Percentiles rank a stretch among this genome's conserved stretches.
Evolutionary conservation across 2,888 invertebrate genomes (phyloP).

Genomic region (Aspidiotus destructor): DNA sequence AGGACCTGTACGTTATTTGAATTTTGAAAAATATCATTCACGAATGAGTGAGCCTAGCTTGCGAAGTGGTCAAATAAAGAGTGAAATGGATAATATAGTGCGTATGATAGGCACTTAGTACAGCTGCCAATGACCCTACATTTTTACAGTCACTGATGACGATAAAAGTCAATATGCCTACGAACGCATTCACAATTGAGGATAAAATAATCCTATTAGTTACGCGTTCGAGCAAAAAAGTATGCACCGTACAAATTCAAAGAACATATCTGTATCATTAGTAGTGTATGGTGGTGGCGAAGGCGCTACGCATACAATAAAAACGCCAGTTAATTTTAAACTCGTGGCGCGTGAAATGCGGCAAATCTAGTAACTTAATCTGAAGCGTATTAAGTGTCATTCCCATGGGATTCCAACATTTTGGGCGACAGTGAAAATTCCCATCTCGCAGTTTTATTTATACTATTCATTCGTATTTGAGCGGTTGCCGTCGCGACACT

Average conservation of each 20-base stretch:
- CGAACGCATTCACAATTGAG: background rate
- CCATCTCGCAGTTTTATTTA: background rate
- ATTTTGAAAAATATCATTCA: too few relatives aligned
- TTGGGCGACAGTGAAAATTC: background rate
- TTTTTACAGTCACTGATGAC: too few relatives aligned
- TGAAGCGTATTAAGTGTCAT: constrained; percentile 7
- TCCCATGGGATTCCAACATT: constrained; percentile 4
- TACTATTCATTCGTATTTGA: background rate
- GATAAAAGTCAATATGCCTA: background rate
- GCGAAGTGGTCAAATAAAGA: too few relatives aligned
- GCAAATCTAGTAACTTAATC: constrained; percentile 23
- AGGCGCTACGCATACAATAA: constrained; percentile 13
- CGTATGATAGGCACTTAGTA: too few relatives aligned
- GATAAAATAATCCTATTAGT: background rate
- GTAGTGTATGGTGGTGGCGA: background rate
- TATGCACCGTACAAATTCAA: too few relatives aligned
- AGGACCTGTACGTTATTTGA: too few relatives aligned
- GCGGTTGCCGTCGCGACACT: background rate
- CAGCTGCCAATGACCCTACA: too few relatives aligned
- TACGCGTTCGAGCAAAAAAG: constrained; percentile 1
- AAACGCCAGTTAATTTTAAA: constrained; percentile 25
- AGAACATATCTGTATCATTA: background rate
- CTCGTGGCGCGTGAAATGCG: constrained; percentile 4
- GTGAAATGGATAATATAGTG: too few relatives aligned
- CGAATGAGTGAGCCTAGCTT: too few relatives aligned